Conservation (phyloP, 2,888 invertebrate genomes). For the Clivina fossor region DNA sequence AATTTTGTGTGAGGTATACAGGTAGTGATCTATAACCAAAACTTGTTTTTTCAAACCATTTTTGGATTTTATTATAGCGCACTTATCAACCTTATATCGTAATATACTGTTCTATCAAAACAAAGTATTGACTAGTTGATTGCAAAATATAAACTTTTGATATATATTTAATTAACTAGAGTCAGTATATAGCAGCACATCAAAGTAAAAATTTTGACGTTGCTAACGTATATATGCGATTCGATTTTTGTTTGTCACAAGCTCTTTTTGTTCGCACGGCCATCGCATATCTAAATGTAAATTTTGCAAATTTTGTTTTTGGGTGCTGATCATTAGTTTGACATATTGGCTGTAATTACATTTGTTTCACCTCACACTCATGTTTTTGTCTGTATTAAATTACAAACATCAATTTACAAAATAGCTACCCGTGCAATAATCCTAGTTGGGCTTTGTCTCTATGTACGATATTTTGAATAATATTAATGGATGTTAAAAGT, state of each 20-base stretch:
- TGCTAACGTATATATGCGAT: conserved; percentile 16
- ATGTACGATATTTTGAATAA: neutral
- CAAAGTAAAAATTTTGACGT: conserved; percentile 20
- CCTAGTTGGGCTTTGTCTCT: too few relatives aligned
- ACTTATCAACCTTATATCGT: too few relatives aligned
- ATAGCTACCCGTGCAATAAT: conserved; percentile 10
- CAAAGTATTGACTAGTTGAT: too few relatives aligned
- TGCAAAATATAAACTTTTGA: too few relatives aligned
- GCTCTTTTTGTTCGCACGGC: conserved; percentile 25
- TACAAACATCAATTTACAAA: conserved; percentile 28
- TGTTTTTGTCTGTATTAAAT: conserved; percentile 17
- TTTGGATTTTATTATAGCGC: too few relatives aligned
- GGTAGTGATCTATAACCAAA: too few relatives aligned
- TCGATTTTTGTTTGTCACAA: conserved; percentile 6
- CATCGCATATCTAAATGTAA: conserved; percentile 30
- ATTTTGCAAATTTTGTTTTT: conserved; percentile 33
- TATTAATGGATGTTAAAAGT: neutral
- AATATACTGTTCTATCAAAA: too few relatives aligned
- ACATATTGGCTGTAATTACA: conserved; percentile 32
- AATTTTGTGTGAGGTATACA: too few relatives aligned
- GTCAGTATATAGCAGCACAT: too few relatives aligned
- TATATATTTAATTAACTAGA: conserved; percentile 25
- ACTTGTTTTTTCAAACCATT: too few relatives aligned
- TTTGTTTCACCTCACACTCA: conserved; percentile 24
- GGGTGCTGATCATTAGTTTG: conserved; percentile 32